Evolutionary conservation across 2,888 invertebrate genomes (phyloP).

Genomic region (Harpagoxenus sublaevis): DNA sequence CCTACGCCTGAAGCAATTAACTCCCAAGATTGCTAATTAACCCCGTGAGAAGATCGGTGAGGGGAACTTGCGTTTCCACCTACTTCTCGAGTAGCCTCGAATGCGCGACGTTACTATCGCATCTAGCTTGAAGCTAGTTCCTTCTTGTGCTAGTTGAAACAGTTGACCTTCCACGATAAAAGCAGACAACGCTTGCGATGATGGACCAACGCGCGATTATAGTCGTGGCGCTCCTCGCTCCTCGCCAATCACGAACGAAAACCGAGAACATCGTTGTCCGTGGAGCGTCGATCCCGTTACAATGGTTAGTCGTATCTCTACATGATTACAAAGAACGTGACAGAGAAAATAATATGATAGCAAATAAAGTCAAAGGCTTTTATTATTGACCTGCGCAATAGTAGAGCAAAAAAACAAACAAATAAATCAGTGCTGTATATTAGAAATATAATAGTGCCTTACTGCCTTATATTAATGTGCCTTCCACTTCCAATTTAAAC

Average conservation of each 20-base stretch:
- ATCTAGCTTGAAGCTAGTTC: constrained; percentile 28
- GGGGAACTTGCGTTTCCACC: constrained; percentile 71
- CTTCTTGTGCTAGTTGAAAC: constrained; percentile 20
- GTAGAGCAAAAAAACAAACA: background rate
- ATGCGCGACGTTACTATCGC: constrained; percentile 47
- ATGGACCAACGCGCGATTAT: constrained; percentile 49
- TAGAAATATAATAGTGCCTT: background rate
- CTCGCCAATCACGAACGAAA: constrained; percentile 75
- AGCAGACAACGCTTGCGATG: constrained; percentile 27
- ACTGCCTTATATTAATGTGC: no score
- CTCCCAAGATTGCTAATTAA: constrained; percentile 81
- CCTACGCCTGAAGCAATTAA: constrained; percentile 76
- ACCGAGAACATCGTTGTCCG: constrained; percentile 73
- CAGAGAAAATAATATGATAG: constrained; percentile 19
- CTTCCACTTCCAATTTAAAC: background rate
- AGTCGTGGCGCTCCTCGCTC: constrained; percentile 65
- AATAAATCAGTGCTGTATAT: background rate
- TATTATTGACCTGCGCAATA: background rate
- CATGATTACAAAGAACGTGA: constrained; percentile 11
- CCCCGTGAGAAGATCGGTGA: constrained; percentile 78
- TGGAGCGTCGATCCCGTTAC: constrained; percentile 79
- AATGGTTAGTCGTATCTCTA: constrained; percentile 70
- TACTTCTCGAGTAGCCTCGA: constrained; percentile 60
- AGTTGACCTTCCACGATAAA: constrained; percentile 50
- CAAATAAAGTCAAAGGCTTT: constrained; percentile 7